Evolutionary conservation across 2,113 vertebrate genomes (phyloP), one percentile per base, ranked within the genome.

Genomic region (Pseudolaguvia tuberculata): DNA sequence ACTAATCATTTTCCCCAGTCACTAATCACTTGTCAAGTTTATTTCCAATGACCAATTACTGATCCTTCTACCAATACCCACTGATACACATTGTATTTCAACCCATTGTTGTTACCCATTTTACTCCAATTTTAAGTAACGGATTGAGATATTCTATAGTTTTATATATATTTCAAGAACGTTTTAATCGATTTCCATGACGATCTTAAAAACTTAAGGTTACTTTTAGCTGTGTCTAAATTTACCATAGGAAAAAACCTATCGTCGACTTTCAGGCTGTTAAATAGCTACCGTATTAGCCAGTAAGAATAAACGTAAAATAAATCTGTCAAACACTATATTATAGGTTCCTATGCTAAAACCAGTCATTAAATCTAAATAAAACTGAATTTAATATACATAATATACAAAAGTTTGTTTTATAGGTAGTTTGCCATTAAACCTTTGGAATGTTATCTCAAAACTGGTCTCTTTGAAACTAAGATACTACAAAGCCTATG

Each of bases 371-470:
- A 29, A 20, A 8, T 17, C 52, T 50, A 67, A 67, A 67, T 51
- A 9, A 5, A 1, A 8, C 39, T 42, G 9, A 42, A 42, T 42
- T 5, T 8, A 42, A 42, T 8, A 9, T 42, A 42, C 39, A 35
- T n/a, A n/a, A 8, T 42, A 5, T 4, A 42, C 5, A 9, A 42
- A 42, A 9, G 5, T 42, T 42, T 42, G 39, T 23, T 50, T 17
- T 13, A 27, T 2, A 50, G 35, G 63, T 67, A 70, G 79, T 75
- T 81, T 78, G 63, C 42, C 17, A 75, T 78, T 78, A 73, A 83
- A 63, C 78, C 78, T 81, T 80, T 20, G 57, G 67, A 82, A 76
- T 76, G 78, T 80, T 78, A 75, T 77, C 81, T 78, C 66, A 78
- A 76, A 79, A 63, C 78, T 61, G 56, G 68, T 74, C 66, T 68